Evolutionary conservation across 2,113 vertebrate species (phyloP).

Genomic region (Sterrhoptilus dennistouni): DNA sequence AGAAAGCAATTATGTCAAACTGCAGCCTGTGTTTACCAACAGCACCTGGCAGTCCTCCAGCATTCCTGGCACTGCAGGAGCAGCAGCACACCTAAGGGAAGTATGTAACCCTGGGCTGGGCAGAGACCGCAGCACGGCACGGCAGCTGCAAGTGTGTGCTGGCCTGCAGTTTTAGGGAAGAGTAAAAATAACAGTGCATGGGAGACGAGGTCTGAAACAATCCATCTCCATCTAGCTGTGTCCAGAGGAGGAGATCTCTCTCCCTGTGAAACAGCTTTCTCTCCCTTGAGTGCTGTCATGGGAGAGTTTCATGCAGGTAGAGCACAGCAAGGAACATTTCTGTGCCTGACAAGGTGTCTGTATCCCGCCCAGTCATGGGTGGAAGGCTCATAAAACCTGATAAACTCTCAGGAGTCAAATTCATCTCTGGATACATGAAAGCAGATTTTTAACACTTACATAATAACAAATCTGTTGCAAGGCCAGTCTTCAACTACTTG

Average conservation of each 20-base stretch:
- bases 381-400: not conserved
- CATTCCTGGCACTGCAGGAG: constrained; percentile 48
- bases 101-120: constrained; percentile 74
- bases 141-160: not conserved
- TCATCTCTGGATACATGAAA: not conserved
- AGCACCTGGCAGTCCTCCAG: constrained; percentile 62
- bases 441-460: not conserved
- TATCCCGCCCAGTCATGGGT: not conserved
- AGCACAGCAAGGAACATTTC: not conserved
- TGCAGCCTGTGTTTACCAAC: constrained; percentile 60
- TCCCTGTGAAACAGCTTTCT: not conserved
- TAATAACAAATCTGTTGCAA: not conserved
- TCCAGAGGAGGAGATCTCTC: not conserved
- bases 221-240: not conserved
- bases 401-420: not conserved
- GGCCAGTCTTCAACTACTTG: not conserved
- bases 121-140: constrained; percentile 35
- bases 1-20: constrained; percentile 33
- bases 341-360: not conserved
- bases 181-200: not conserved
- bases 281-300: not conserved
- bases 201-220: not conserved
- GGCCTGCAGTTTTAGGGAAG: not conserved
- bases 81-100: constrained; percentile 84
- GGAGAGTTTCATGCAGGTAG: not conserved